These are phyloP conservation scores for Scotopteryx bipunctaria DNA, from an alignment of 2,888 invertebrate genomes.

Conservation along the genomic window DNA sequence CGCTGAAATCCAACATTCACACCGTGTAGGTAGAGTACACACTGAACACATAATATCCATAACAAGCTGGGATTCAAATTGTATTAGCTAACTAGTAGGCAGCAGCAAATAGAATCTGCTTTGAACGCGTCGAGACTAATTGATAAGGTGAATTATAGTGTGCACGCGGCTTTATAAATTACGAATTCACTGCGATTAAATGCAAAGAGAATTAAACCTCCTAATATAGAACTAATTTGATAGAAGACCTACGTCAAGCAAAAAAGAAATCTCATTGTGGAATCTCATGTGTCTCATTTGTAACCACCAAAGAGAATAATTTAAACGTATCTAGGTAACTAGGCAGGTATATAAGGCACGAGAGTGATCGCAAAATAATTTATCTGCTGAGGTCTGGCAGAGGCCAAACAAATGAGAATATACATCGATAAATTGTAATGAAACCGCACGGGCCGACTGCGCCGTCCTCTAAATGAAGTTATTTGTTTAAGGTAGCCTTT, in stretches of 20 bases:
- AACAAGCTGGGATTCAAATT: slow-evolving; percentile 47
- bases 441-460: slow-evolving; percentile 47
- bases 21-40: slow-evolving; percentile 27
- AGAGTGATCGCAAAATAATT: slow-evolving; percentile 42
- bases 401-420: slow-evolving; percentile 51
- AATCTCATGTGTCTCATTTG: too few relatives aligned
- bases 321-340: neutral
- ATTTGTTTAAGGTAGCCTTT: too few relatives aligned
- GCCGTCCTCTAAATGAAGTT: slow-evolving; percentile 50
- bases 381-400: slow-evolving; percentile 33
- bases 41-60: slow-evolving; percentile 36
- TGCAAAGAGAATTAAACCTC: neutral
- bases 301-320: too few relatives aligned
- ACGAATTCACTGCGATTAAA: slow-evolving; percentile 21
- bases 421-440: slow-evolving; percentile 64
- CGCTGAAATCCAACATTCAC: slow-evolving; percentile 30
- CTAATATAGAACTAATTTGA: too few relatives aligned
- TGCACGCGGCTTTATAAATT: slow-evolving; percentile 58
- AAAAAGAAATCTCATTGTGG: too few relatives aligned
- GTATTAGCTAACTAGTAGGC: slow-evolving; percentile 54
- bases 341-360: slow-evolving; percentile 7
- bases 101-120: slow-evolving; percentile 47
- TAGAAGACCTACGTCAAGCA: too few relatives aligned
- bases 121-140: slow-evolving; percentile 61
- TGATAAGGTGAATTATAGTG: slow-evolving; percentile 63